Conservation (phyloP, 2,113 vertebrate genomes). For the Scomber colias region DNA sequence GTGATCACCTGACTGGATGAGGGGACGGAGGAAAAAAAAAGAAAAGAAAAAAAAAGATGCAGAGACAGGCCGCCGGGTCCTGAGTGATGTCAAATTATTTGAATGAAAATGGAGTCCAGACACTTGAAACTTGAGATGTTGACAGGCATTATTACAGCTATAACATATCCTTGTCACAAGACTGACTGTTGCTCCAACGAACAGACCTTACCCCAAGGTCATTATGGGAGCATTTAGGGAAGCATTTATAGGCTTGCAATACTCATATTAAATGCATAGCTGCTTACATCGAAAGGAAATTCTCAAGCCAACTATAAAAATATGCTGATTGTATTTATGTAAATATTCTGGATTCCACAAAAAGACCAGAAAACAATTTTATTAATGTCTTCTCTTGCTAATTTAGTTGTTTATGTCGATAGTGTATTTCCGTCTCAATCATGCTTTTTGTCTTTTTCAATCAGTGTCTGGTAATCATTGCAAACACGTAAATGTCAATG, state of each 20-base stretch:
- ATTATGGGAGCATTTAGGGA: constrained; percentile 60
- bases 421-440: constrained; percentile 71
- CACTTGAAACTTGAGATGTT: constrained; percentile 49
- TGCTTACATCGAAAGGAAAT: constrained; percentile 67
- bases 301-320: constrained; percentile 67
- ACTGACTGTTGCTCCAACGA: constrained; percentile 55
- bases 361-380: constrained; percentile 68
- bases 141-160: constrained; percentile 60
- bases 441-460: constrained; percentile 70
- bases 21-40: background rate
- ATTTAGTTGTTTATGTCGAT: constrained; percentile 72
- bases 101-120: constrained; percentile 72
- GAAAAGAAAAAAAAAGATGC: constrained; percentile 2
- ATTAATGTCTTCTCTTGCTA: constrained; percentile 65
- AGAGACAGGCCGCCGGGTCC: constrained; percentile 71
- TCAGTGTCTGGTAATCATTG: constrained; percentile 69
- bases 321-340: constrained; percentile 79
- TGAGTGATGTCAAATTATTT: constrained; percentile 84
- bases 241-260: constrained; percentile 69
- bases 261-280: constrained; percentile 74
- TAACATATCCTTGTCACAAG: constrained; percentile 58
- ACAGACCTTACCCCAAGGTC: constrained; percentile 56
- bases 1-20: constrained; percentile 78
- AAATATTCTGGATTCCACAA: constrained; percentile 71
- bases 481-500: constrained; percentile 69